phyloP scores from a whole-genome alignment of 2,113 vertebrate genomes.

The Tyrannus savana region DNA sequence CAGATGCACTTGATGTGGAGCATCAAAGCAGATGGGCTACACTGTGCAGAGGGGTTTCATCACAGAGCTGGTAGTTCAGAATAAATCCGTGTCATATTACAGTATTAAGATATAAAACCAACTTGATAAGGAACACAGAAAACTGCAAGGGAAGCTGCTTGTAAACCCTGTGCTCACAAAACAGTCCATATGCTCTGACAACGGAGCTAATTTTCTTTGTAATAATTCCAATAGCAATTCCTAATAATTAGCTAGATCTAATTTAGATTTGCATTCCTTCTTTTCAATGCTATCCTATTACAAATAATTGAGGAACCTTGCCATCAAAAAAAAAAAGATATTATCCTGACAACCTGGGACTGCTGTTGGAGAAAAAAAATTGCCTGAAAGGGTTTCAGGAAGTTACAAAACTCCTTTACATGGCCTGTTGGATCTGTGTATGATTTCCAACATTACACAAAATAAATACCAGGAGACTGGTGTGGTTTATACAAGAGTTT shows the following conservation, averaged over 20 bases:
- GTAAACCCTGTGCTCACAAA: not conserved
- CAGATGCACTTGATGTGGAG: not conserved
- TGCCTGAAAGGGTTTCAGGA: slow-evolving; percentile 74
- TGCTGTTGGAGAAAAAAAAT: slow-evolving; percentile 56
- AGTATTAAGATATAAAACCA: not conserved
- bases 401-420: slow-evolving; percentile 80
- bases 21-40: not conserved
- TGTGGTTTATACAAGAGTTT: slow-evolving; percentile 90
- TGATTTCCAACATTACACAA: slow-evolving; percentile 84
- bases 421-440: slow-evolving; percentile 76
- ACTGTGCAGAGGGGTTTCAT: no score
- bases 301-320: not conserved
- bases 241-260: slow-evolving; percentile 23
- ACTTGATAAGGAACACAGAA: not conserved
- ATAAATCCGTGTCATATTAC: not conserved
- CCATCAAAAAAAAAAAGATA: slow-evolving; percentile 1
- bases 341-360: slow-evolving; percentile 50
- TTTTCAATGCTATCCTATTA: not conserved
- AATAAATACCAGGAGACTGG: slow-evolving; percentile 91
- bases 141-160: not conserved
- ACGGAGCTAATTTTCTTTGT: not conserved
- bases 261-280: slow-evolving; percentile 6
- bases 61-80: not conserved
- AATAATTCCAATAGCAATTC: not conserved
- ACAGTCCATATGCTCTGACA: not conserved